These are phyloP conservation scores for Propithecus coquereli DNA, from an alignment of 2,113 vertebrate genomes.

Conservation along the genomic window DNA sequence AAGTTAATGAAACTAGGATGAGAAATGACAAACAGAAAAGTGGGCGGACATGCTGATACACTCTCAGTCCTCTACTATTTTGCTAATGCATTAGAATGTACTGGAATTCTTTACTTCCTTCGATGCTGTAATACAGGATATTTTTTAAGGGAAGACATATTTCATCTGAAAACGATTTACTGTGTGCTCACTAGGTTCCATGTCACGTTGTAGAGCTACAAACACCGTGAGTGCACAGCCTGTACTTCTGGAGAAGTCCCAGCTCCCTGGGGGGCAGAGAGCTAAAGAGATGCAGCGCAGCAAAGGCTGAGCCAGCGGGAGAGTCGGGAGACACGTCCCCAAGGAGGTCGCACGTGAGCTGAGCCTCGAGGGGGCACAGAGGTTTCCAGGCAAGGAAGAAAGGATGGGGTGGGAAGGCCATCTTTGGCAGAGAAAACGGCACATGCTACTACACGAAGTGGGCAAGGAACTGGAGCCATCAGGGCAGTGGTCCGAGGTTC, in stretches of 20 bases:
- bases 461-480: neutral
- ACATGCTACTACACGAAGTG: neutral
- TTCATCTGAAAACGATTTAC: neutral
- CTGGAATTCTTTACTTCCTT: neutral
- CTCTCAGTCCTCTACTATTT: neutral
- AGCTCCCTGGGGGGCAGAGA: neutral
- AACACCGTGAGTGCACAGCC: neutral
- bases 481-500: neutral
- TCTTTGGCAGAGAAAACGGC: neutral
- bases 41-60: neutral
- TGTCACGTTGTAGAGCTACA: neutral
- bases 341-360: neutral
- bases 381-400: neutral
- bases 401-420: neutral
- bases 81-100: neutral
- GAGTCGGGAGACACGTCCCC: neutral
- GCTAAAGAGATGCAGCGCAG: neutral
- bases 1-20: neutral
- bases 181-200: neutral
- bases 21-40: neutral
- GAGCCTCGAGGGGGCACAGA: neutral
- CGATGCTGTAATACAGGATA: neutral
- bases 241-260: neutral
- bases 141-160: conserved; percentile 1
- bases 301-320: neutral